phyloP scores from a whole-genome alignment of 2,113 vertebrate species.

The Ptyas mucosa region DNA sequence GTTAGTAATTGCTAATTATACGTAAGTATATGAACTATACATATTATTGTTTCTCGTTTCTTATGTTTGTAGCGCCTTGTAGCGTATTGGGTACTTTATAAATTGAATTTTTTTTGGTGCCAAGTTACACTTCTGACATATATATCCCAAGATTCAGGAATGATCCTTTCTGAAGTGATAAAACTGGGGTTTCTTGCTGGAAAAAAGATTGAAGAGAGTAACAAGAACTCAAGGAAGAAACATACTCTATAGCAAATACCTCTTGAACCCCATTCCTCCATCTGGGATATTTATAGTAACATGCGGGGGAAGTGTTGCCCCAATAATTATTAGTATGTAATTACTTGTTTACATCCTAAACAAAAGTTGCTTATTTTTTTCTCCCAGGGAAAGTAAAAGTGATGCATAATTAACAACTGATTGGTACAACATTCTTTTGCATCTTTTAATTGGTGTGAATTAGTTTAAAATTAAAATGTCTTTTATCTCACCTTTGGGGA shows the following conservation, averaged over 20 bases:
- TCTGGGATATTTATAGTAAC: background rate
- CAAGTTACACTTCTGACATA: background rate
- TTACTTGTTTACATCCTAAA: slow-evolving; percentile 22
- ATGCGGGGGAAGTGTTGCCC: background rate
- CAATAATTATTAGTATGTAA: background rate
- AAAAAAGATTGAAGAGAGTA: background rate
- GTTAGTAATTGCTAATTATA: background rate
- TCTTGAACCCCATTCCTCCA: too few relatives aligned
- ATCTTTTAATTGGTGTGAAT: slow-evolving; percentile 93
- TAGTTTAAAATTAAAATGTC: slow-evolving; percentile 83
- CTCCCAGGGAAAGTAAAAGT: slow-evolving; percentile 73
- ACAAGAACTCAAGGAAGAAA: background rate
- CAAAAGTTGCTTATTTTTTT: slow-evolving; percentile 54
- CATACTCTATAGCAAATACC: background rate
- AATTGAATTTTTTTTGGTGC: background rate
- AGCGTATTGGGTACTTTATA: background rate
- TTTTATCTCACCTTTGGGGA: slow-evolving; percentile 83
- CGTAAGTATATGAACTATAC: background rate
- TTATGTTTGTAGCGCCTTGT: background rate
- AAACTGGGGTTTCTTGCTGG: background rate
- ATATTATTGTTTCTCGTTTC: background rate
- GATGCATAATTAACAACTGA: slow-evolving; percentile 87
- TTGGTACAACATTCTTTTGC: slow-evolving; percentile 75
- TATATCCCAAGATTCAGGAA: background rate
- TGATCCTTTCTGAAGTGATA: background rate